Evolutionary conservation across 2,113 vertebrate species (phyloP), one percentile per base, ranked within the genome.

Genomic region (Cygnus atratus): DNA sequence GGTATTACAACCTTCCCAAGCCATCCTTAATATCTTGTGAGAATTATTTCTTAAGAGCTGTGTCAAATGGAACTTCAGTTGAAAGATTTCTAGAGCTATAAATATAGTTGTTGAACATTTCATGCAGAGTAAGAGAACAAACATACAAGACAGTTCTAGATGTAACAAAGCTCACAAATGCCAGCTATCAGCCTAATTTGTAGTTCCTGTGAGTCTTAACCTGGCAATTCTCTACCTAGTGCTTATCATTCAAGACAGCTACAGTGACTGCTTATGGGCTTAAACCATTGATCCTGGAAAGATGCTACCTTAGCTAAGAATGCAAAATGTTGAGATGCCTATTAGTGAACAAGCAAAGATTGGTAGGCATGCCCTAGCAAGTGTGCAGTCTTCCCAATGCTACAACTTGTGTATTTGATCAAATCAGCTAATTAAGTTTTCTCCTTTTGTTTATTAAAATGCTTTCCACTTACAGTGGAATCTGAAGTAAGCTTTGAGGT

Each of bases 101-200:
- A 85, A 88, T 88, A 85, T 24, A 75, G 79, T 50, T 54, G 72
- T 4, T 84, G 59, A 87, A 63, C 71, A 85, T 92, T 83, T 83
- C 74, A 73, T 80, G 39, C 82, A 79, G 71, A 73, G 62, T 76
- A 93, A 61, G 66, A 82, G 85, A 94, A 78, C 3, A 39, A 92
- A 91, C 66, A 91, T 93, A 82, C 87, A 95, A 96, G 87, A 20
- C 54, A 61, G 48, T 66, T 88, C 39, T 84, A 95, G 93, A 90
- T 85, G 74, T 72, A 90, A 87, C 28, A 75, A 91, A 94, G 85
- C 63, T 77, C 72, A 66, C 82, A 73, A 61, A 88, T 39, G 46
- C 71, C 54, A 94, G 66, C 74, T 43, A 95, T 68, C 52, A 95
- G 70, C 46, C 70, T 72, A 85, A 94, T 14, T 79, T 52, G 61